A percentile compares a stretch with the other conserved stretches of the same genome.
Conservation (phyloP, 53 echinoderm and acorn worm species). For the Patiria pectinifera region DNA sequence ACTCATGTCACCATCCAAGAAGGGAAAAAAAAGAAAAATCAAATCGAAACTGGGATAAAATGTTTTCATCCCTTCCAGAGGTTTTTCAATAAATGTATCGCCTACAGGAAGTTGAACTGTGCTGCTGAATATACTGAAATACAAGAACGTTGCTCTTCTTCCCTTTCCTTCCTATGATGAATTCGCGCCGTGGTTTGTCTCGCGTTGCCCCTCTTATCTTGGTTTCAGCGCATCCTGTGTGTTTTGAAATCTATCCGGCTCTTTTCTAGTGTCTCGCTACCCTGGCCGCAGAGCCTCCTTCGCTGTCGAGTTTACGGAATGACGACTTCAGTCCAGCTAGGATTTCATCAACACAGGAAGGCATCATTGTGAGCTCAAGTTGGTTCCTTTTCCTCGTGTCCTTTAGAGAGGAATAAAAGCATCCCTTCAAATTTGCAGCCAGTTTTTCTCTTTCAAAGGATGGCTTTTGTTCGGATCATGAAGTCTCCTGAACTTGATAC, state of each 20-base stretch:
- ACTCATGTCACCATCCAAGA: neutral
- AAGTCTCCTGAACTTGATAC: slow-evolving; percentile 5
- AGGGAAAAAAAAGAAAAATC: neutral
- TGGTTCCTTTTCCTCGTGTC: neutral
- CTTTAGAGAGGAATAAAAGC: neutral
- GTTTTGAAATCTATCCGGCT: slow-evolving; percentile 28
- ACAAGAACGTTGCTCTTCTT: neutral
- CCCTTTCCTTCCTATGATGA: neutral
- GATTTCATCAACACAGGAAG: neutral
- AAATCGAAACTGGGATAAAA: neutral
- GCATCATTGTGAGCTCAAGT: neutral
- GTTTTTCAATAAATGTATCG: slow-evolving; percentile 12
- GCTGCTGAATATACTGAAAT: neutral
- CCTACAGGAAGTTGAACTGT: neutral
- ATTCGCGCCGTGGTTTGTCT: neutral
- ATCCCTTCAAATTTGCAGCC: neutral
- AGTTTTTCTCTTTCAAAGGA: neutral
- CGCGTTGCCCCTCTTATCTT: slow-evolving; percentile 1
- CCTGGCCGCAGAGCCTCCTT: neutral
- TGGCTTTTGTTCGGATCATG: neutral
- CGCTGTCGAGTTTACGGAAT: neutral
- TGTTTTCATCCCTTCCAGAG: neutral
- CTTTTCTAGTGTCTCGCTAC: no score
- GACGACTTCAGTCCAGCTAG: neutral
- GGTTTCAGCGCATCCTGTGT: slow-evolving; percentile 18